Evolutionary conservation across 2,113 vertebrate genomes (phyloP).

Genomic region (Prolemur simus): DNA sequence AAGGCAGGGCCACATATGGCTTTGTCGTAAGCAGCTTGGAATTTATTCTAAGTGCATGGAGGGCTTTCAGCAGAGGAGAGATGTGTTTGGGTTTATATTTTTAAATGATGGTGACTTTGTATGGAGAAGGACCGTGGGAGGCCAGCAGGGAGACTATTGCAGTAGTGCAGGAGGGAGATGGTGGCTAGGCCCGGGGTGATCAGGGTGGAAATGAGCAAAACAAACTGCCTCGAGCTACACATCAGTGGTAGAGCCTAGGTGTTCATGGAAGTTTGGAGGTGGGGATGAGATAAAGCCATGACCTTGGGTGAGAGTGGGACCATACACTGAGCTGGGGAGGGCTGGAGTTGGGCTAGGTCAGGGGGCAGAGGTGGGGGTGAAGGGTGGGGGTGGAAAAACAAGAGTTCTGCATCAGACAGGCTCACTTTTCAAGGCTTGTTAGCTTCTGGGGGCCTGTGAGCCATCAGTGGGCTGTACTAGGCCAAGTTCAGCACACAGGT

Average conservation of each 20-base stretch:
- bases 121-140: background rate
- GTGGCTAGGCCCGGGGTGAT: rapidly evolving
- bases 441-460: background rate
- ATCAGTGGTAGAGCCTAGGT: background rate
- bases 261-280: background rate
- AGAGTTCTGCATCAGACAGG: background rate
- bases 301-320: background rate
- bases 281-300: background rate
- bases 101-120: background rate
- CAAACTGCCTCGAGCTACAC: background rate
- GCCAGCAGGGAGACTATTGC: no score
- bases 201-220: background rate
- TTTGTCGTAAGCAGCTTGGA: background rate
- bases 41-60: background rate
- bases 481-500: background rate
- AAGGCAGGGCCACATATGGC: rapidly evolving
- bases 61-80: background rate
- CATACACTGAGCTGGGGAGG: background rate
- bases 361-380: background rate
- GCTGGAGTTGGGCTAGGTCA: background rate
- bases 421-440: no score
- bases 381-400: background rate
- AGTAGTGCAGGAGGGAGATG: rapidly evolving
- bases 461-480: background rate
- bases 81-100: background rate